Conservation (phyloP, 2,797 vertebrate genomes). For the Anniella stebbinsi region DNA sequence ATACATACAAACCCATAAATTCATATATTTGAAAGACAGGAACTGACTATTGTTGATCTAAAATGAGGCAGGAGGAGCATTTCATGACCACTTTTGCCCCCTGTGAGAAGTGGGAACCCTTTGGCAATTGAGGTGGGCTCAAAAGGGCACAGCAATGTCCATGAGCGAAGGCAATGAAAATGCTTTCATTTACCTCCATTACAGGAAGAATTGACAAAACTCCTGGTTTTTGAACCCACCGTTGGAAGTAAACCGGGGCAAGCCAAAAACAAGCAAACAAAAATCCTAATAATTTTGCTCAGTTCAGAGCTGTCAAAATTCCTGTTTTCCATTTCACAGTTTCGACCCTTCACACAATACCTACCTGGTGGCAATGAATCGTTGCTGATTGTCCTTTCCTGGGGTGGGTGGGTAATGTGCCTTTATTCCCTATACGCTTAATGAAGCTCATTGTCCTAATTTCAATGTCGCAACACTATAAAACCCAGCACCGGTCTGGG, state of each 20-base stretch:
- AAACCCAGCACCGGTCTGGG: slow-evolving; percentile 51
- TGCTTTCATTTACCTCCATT: background rate
- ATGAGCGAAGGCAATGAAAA: background rate
- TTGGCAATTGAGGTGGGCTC: background rate
- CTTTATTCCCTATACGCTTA: slow-evolving; percentile 9
- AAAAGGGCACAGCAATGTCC: background rate
- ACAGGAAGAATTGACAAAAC: background rate
- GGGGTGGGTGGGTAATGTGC: background rate
- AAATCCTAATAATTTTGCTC: background rate
- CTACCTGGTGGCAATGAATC: slow-evolving; percentile 8
- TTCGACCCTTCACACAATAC: no score
- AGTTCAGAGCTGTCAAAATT: background rate
- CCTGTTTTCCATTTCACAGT: background rate
- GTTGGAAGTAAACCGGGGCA: background rate
- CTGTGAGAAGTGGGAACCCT: background rate
- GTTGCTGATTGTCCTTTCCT: slow-evolving; percentile 26
- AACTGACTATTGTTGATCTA: background rate
- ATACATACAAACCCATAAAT: background rate
- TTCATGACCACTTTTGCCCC: background rate
- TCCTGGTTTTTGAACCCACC: background rate
- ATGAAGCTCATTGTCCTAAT: slow-evolving; percentile 12
- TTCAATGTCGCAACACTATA: slow-evolving; percentile 46
- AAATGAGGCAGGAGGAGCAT: background rate
- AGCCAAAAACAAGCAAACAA: background rate
- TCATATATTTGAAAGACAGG: background rate